A percentile compares a stretch with the other conserved stretches of the same genome.
These are phyloP conservation scores for Macaria liturata DNA, from an alignment of 2,888 invertebrate species.

Conservation along the genomic window DNA sequence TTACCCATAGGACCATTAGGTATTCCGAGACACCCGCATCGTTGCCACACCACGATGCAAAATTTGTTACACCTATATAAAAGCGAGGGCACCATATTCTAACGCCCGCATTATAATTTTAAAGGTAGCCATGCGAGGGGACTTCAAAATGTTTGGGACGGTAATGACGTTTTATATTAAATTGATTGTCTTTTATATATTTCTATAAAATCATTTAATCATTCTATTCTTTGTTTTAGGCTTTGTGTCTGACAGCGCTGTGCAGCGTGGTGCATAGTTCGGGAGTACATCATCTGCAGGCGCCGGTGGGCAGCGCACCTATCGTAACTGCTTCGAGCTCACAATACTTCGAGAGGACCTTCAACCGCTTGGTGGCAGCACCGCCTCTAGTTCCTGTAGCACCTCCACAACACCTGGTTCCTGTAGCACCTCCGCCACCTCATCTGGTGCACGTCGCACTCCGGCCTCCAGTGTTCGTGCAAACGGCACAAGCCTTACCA, in stretches of 20 bases:
- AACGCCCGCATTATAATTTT: conserved; percentile 74
- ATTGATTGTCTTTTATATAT: conserved; percentile 12
- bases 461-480: conserved; percentile 32
- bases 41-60: conserved; percentile 79
- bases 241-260: conserved; percentile 50
- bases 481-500: conserved; percentile 23
- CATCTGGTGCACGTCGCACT: conserved; percentile 27
- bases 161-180: conserved; percentile 44
- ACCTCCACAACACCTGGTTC: conserved; percentile 22
- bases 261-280: conserved; percentile 58
- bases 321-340: conserved; percentile 87
- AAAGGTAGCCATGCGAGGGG: conserved; percentile 60
- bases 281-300: conserved; percentile 47
- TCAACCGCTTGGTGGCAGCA: conserved; percentile 77
- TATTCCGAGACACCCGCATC: conserved; percentile 72
- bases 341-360: conserved; percentile 86
- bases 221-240: conserved; percentile 49
- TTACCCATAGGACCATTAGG: conserved; percentile 78
- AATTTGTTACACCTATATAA: conserved; percentile 83
- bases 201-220: background rate
- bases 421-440: conserved; percentile 17
- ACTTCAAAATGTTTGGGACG: conserved; percentile 62
- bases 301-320: conserved; percentile 59
- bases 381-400: conserved; percentile 39
- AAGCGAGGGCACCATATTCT: conserved; percentile 73